phyloP scores from a whole-genome alignment of 2,797 vertebrate genomes.

The Sebastes goodei region DNA sequence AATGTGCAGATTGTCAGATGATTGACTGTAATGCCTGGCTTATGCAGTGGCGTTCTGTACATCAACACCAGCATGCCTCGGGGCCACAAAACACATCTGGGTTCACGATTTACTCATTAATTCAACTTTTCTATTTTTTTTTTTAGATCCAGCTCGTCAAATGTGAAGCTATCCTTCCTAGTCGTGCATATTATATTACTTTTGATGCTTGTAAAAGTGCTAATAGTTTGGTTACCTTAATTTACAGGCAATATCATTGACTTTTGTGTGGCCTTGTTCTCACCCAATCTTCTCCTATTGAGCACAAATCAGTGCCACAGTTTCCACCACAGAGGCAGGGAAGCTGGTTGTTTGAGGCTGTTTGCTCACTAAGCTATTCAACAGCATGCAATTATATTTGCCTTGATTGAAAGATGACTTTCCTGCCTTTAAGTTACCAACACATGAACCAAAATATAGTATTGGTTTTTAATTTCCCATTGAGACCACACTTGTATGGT shows the following conservation, averaged over 20 bases:
- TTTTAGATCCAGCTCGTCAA: neutral
- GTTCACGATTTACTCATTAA: constrained; percentile 9
- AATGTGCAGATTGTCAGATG: constrained; percentile 41
- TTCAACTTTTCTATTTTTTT: neutral
- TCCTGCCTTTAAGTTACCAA: neutral
- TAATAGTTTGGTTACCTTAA: neutral
- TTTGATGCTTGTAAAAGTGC: neutral
- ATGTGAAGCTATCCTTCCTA: neutral
- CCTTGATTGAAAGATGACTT: neutral
- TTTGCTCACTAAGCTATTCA: neutral
- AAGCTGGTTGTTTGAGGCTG: neutral
- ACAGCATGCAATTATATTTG: neutral
- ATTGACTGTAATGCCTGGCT: constrained; percentile 50
- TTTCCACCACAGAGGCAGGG: neutral
- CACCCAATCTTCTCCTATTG: neutral
- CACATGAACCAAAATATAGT: neutral
- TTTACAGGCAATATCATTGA: neutral
- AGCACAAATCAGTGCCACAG: neutral
- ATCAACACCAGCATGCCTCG: constrained; percentile 19
- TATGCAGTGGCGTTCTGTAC: constrained; percentile 19
- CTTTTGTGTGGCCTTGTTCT: neutral
- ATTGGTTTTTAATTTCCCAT: neutral
- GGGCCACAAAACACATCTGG: constrained; percentile 29
- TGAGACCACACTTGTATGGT: neutral
- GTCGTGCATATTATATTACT: neutral